These are phyloP conservation scores for human DNA, from an alignment of 2,113 vertebrate species.

Conservation along the genomic window GRCh38 chr16:85494001-85494500, in stretches of 20 bases:
- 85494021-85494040: too few species aligned
- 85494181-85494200: not conserved
- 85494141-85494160: rapidly evolving
- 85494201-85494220: rapidly evolving
- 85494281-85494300: rapidly evolving
- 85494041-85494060: too few species aligned
- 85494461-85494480: too few species aligned
- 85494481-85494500: too few species aligned
- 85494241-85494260: not conserved
- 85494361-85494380: not conserved
- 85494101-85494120: not conserved
- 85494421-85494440: not conserved
- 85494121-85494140: not conserved
- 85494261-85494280: not conserved
- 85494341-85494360: not conserved
- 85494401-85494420: not conserved
- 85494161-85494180: not conserved
- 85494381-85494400: not conserved
- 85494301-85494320: rapidly evolving
- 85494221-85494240: not conserved
- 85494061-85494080: too few species aligned
- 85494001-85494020: too few species aligned
- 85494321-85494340: not conserved
- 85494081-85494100: not conserved
- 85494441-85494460: too few species aligned